A percentile compares a stretch with the other conserved stretches of the same genome.
These are phyloP conservation scores for Cephus sareptanus DNA, from an alignment of 2,888 invertebrate genomes.

Conservation along the genomic window DNA sequence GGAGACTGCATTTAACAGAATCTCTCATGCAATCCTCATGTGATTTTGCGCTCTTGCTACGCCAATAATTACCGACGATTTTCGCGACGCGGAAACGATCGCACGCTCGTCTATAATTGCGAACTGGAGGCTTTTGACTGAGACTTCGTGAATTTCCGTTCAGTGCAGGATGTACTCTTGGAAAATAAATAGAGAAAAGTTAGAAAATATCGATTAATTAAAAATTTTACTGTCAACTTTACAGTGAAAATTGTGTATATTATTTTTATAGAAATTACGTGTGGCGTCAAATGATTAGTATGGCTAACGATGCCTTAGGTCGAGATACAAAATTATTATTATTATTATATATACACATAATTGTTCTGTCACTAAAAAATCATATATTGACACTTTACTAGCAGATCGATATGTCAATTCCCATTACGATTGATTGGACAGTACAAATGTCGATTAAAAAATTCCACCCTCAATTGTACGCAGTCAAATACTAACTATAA, in stretches of 20 bases:
- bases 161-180: neutral
- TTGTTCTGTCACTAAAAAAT: neutral
- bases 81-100: neutral
- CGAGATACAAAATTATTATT: neutral
- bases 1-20: neutral
- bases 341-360: neutral
- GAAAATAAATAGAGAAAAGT: neutral
- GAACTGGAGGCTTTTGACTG: neutral
- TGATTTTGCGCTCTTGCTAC: neutral
- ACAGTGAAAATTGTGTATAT: neutral
- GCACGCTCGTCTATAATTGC: neutral
- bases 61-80: neutral
- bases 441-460: neutral
- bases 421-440: neutral
- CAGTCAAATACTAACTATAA: neutral
- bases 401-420: neutral
- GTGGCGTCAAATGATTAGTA: neutral
- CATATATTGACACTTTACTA: neutral
- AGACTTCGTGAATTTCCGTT: neutral
- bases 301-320: neutral
- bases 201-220: neutral
- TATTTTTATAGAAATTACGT: neutral
- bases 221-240: neutral
- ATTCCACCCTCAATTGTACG: neutral
- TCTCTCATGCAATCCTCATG: neutral